phyloP scores from a whole-genome alignment of 2,113 vertebrate species.

The Tragelaphus strepsiceros region DNA sequence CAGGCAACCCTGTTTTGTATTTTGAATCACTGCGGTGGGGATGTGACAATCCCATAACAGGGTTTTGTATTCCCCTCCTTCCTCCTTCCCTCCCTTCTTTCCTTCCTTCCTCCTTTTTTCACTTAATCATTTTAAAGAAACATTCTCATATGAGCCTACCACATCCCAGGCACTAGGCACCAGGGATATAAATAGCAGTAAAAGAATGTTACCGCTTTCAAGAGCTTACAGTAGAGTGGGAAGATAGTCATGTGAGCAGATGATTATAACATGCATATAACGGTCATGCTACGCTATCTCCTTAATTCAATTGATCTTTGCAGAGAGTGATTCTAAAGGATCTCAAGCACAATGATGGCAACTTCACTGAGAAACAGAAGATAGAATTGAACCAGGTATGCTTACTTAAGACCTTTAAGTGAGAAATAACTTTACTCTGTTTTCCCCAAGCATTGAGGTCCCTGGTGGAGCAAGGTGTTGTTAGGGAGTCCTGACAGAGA shows the following conservation, averaged over 20 bases:
- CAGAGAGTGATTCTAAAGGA: constrained; percentile 95
- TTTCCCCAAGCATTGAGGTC: neutral
- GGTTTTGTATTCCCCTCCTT: fast-evolving
- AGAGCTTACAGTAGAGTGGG: neutral
- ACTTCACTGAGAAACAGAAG: constrained; percentile 91
- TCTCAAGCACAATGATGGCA: constrained; percentile 88
- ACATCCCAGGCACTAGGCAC: neutral
- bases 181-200: neutral
- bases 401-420: neutral
- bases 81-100: neutral
- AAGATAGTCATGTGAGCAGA: neutral
- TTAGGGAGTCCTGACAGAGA: neutral
- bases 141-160: neutral
- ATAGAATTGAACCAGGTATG: constrained; percentile 94
- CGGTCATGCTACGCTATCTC: neutral
- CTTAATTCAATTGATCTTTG: constrained; percentile 46
- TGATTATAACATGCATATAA: neutral
- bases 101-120: neutral
- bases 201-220: neutral
- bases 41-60: neutral
- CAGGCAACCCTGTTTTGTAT: neutral
- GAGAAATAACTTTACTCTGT: neutral
- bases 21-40: neutral
- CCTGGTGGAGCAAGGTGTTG: neutral
- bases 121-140: neutral